Percentiles rank a stretch among this genome's conserved stretches.
These are phyloP conservation scores for Apeltes quadracus DNA, from an alignment of 2,113 vertebrate genomes.

Conservation along the genomic window DNA sequence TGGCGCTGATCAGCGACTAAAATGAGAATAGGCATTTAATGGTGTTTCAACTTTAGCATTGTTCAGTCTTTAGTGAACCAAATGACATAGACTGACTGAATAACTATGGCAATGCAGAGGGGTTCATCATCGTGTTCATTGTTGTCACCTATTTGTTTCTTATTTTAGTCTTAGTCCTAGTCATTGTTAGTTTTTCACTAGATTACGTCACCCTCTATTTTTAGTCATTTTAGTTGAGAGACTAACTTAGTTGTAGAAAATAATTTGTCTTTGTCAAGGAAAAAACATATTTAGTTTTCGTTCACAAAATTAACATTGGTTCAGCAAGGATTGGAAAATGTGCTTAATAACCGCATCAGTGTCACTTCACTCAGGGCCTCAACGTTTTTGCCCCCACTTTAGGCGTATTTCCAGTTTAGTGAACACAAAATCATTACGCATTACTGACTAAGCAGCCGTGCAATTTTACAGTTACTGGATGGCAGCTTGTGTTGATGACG, in stretches of 20 bases:
- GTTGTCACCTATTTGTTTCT: background rate
- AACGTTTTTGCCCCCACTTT: too few species aligned
- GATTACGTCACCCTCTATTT: background rate
- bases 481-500: too few species aligned
- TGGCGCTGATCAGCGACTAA: conserved; percentile 85
- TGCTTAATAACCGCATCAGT: conserved; percentile 4
- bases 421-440: too few species aligned
- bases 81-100: background rate
- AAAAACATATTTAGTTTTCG: background rate
- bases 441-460: too few species aligned
- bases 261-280: background rate
- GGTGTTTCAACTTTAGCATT: background rate
- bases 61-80: background rate
- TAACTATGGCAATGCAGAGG: background rate
- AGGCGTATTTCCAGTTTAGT: too few species aligned
- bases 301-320: background rate
- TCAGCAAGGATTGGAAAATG: background rate
- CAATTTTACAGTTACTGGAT: too few species aligned
- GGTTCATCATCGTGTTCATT: background rate
- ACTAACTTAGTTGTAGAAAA: background rate
- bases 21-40: background rate
- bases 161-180: background rate
- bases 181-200: background rate
- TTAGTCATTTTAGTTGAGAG: background rate
- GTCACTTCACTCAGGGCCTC: too few species aligned